Conservation (phyloP, 1,140 invertebrate genomes). For the Zaprionus lachaisei region DNA sequence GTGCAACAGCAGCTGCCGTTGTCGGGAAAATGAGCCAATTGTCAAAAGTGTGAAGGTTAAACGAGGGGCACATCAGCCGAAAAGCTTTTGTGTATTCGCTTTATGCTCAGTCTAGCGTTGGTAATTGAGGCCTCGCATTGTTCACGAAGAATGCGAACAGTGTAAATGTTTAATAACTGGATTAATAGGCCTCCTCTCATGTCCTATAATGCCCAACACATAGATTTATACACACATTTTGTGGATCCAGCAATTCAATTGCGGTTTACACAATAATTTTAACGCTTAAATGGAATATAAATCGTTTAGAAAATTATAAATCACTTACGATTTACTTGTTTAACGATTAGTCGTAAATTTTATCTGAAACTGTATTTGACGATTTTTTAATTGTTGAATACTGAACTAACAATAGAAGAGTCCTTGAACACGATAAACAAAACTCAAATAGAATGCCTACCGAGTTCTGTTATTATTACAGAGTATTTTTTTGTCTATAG, state of each 20-base stretch:
- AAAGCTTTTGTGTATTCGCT: constrained; percentile 11
- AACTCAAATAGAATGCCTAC: background rate
- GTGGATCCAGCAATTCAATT: background rate
- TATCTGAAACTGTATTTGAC: background rate
- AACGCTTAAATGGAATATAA: background rate
- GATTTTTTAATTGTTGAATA: background rate
- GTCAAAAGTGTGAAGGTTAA: constrained; percentile 66
- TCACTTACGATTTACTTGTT: background rate
- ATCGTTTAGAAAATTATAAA: background rate
- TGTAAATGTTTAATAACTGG: background rate
- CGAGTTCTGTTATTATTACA: background rate
- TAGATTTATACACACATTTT: background rate
- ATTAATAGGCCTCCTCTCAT: background rate
- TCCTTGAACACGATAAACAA: background rate
- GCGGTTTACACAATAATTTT: background rate
- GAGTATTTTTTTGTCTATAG: constrained; percentile 4
- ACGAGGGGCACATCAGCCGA: constrained; percentile 30
- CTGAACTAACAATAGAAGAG: background rate
- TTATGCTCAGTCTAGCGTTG: background rate
- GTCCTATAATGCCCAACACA: background rate
- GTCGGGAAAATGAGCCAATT: constrained; percentile 33
- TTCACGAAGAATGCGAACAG: background rate
- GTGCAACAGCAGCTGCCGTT: background rate
- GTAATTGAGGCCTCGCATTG: constrained; percentile 5
- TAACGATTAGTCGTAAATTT: background rate